phyloP scores from a whole-genome alignment of 2,888 invertebrate genomes.

The Catocala fraxini region DNA sequence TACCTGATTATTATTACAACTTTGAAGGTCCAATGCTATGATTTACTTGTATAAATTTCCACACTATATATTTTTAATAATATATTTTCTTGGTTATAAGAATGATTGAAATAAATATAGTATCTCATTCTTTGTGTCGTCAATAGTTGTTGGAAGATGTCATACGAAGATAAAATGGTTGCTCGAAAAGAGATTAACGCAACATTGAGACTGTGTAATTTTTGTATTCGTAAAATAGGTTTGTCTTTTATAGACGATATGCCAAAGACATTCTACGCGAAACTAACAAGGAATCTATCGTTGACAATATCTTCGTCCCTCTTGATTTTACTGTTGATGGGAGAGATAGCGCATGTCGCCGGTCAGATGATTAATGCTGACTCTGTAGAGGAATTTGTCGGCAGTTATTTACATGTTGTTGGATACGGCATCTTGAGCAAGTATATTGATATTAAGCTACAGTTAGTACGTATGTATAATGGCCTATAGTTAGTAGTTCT shows the following conservation, averaged over 20 bases:
- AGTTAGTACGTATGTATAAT: too few relatives aligned
- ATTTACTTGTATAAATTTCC: slow-evolving; percentile 21
- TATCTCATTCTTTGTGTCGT: too few relatives aligned
- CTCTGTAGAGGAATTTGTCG: slow-evolving; percentile 67
- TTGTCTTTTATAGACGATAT: slow-evolving; percentile 65
- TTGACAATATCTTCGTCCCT: slow-evolving; percentile 56
- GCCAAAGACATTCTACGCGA: slow-evolving; percentile 47
- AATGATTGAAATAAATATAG: too few relatives aligned
- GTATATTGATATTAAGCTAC: slow-evolving; percentile 31
- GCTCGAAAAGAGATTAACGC: slow-evolving; percentile 61
- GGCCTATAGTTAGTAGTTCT: too few relatives aligned
- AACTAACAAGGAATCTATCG: slow-evolving; percentile 43
- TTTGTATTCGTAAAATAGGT: slow-evolving; percentile 48
- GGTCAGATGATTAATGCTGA: slow-evolving; percentile 57
- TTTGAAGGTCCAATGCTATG: background rate
- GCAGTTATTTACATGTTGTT: slow-evolving; percentile 69
- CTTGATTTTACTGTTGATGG: slow-evolving; percentile 59
- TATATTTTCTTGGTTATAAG: too few relatives aligned
- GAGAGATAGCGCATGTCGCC: slow-evolving; percentile 64
- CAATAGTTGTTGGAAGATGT: too few relatives aligned
- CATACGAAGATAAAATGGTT: slow-evolving; percentile 7
- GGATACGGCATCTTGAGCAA: slow-evolving; percentile 76
- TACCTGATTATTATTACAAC: background rate
- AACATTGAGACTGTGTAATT: slow-evolving; percentile 61
- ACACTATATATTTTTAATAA: slow-evolving; percentile 10